Evolutionary conservation across 2,113 vertebrate genomes (phyloP), one percentile per base, ranked within the genome.

Genomic region (Guaruba guarouba): DNA sequence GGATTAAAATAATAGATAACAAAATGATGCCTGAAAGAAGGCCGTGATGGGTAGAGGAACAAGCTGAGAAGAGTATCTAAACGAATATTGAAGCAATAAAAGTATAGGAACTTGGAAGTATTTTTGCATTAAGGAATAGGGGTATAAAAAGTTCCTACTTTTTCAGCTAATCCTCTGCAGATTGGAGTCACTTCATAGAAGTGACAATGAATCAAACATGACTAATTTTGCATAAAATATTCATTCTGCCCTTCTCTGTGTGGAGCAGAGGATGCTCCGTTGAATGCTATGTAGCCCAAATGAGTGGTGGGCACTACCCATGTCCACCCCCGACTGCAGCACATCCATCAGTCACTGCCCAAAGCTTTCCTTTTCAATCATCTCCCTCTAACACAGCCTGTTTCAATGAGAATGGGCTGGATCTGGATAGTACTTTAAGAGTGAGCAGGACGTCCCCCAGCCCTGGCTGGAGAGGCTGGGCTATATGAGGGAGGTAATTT

Each of bases 1-100:
- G 88, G 88, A 95, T 93, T 95, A 79, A 93, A 94, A 70, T 15
- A 63, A 62, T 7, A 89, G 92, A 91, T 92, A 94, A 88, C 17
- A 22, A 79, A 46, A 78, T 73, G 19, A 57, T 69, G 44, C 41
- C 77, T 88, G 44, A 90, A 90, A 81, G 68, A 82, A 71, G 55
- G 64, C 29, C 8, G 2, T 82, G 81, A 79, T 22, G 41, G 77
- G 81, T 82, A 89, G 14, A 61, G 48, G 33, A 93, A 67, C 64
- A 76, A 71, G 20, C 46, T 31, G 22, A 35, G 62, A 71, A 88
- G 18, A 51, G 28, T 20, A 49, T 44, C 51, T 80, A 31, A 73
- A 57, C 90, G 82, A 70, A 78, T 3, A 18, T 71, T 74, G 77
- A 48, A 71, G 23, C 3, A 0, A 4, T 61, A n/a, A n/a, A 82